A percentile compares a stretch with the other conserved stretches of the same genome.
phyloP scores from a whole-genome alignment of 1,140 invertebrate species.

The Hyphantria cunea region DNA sequence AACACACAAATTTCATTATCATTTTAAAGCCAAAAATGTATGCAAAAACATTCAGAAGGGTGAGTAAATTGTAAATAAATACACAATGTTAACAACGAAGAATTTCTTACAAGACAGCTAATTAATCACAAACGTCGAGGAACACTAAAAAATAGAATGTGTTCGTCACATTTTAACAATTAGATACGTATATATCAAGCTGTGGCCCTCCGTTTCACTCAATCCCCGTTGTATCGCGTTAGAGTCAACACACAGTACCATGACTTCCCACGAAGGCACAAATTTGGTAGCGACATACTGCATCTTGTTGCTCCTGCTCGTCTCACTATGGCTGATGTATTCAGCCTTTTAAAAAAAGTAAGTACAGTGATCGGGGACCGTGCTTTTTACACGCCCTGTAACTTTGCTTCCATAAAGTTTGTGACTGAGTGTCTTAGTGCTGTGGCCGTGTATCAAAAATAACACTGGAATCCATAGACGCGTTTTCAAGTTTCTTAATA shows the following conservation, averaged over 20 bases:
- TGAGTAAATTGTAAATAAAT: constrained; percentile 27
- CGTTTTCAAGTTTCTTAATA: constrained; percentile 6
- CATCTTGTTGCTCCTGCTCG: constrained; percentile 63
- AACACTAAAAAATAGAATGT: constrained; percentile 60
- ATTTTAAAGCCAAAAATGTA: constrained; percentile 8
- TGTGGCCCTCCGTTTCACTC: constrained; percentile 36
- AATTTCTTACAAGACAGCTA: constrained; percentile 43
- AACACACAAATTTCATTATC: too few relatives aligned
- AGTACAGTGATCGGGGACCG: constrained; percentile 34
- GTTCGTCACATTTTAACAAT: constrained; percentile 47
- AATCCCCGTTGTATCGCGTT: constrained; percentile 36
- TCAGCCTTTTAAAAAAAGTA: constrained; percentile 65
- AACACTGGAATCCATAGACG: constrained; percentile 16
- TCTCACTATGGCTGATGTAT: constrained; percentile 68
- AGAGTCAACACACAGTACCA: constrained; percentile 50
- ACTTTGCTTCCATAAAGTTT: constrained; percentile 7
- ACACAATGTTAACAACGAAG: constrained; percentile 11
- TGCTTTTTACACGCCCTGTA: background rate
- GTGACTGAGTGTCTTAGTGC: constrained; percentile 8
- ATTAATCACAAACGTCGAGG: constrained; percentile 63
- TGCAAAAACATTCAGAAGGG: constrained; percentile 25
- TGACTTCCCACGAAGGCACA: constrained; percentile 58
- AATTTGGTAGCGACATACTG: constrained; percentile 67
- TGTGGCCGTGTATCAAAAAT: constrained; percentile 19
- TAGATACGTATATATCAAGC: constrained; percentile 42